Conservation (phyloP, 2,797 vertebrate genomes). For the Mormyrops boulengeri region DNA sequence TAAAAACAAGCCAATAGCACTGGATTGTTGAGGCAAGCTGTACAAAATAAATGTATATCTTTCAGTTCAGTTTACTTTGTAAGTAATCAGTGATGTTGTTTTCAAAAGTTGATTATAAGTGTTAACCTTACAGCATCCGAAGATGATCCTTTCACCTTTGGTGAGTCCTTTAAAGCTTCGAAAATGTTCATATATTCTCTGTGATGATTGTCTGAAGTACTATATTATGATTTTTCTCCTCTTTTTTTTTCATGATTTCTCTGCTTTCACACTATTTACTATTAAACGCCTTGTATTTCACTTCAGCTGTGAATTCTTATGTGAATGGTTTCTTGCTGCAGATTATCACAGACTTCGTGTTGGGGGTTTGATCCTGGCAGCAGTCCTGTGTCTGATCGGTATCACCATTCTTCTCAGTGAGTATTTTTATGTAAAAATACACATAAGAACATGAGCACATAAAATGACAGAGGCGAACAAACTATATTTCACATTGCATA, state of each 20-base stretch:
- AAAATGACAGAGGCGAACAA: constrained; percentile 7
- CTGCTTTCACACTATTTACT: not conserved
- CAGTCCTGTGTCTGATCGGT: constrained; percentile 71
- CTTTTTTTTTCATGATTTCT: constrained; percentile 11
- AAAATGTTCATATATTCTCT: not conserved
- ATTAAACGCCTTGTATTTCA: not conserved
- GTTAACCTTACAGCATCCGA: constrained; percentile 40
- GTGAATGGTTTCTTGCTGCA: constrained; percentile 31
- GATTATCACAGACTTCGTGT: constrained; percentile 69
- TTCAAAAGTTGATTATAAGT: constrained; percentile 20
- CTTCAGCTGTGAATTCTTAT: not conserved
- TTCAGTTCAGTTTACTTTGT: not conserved
- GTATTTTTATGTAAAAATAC: constrained; percentile 28
- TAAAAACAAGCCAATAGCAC: not conserved
- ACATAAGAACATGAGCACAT: not conserved
- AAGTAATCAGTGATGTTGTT: not conserved
- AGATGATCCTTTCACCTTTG: constrained; percentile 65
- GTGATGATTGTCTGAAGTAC: constrained; percentile 3
- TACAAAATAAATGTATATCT: not conserved
- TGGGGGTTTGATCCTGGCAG: constrained; percentile 68
- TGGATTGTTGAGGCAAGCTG: not conserved
- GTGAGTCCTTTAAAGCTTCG: constrained; percentile 41
- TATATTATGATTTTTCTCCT: not conserved
- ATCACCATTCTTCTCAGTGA: constrained; percentile 74
- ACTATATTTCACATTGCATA: not conserved